Percentiles rank a stretch among this genome's conserved stretches.
These are phyloP conservation scores for rat (Rattus norvegicus) DNA, from an alignment of 2,113 vertebrate genomes.

Conservation along the genomic window DNA sequence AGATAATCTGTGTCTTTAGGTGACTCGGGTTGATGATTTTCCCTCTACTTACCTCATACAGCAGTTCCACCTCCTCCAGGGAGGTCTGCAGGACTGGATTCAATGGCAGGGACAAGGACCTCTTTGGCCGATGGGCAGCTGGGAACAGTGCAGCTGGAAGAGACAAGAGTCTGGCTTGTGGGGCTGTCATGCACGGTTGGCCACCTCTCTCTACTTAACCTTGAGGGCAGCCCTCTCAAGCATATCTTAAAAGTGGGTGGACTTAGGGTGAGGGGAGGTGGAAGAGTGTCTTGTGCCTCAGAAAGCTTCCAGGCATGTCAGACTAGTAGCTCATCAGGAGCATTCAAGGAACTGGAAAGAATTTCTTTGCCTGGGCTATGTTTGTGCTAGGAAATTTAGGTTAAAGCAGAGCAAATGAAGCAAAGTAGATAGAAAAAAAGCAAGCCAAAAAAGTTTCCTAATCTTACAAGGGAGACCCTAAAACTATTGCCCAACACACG, in stretches of 20 bases:
- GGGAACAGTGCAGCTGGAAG: slow-evolving; percentile 90
- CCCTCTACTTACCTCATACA: slow-evolving; percentile 85
- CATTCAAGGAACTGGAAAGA: not conserved
- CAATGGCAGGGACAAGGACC: slow-evolving; percentile 85
- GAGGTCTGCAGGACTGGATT: slow-evolving; percentile 92
- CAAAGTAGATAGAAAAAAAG: not conserved
- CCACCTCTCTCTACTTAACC: accelerated
- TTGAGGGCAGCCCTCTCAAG: not conserved
- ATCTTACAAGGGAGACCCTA: not conserved
- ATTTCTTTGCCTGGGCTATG: not conserved
- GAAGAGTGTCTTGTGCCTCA: not conserved
- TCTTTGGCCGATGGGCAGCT: slow-evolving; percentile 89
- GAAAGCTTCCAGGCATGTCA: not conserved
- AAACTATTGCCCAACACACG: not conserved
- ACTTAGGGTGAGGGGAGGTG: not conserved
- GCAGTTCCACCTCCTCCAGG: slow-evolving; percentile 90
- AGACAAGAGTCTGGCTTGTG: slow-evolving; percentile 43
- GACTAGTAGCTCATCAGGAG: not conserved
- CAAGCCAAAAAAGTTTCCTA: not conserved
- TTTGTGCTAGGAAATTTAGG: not conserved
- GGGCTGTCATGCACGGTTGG: accelerated
- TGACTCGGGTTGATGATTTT: not conserved
- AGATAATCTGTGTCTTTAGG: accelerated
- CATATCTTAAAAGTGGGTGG: not conserved
- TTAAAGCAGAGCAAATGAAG: not conserved